These are phyloP conservation scores for Catharus ustulatus DNA, from an alignment of 2,797 vertebrate genomes.

Conservation along the genomic window DNA sequence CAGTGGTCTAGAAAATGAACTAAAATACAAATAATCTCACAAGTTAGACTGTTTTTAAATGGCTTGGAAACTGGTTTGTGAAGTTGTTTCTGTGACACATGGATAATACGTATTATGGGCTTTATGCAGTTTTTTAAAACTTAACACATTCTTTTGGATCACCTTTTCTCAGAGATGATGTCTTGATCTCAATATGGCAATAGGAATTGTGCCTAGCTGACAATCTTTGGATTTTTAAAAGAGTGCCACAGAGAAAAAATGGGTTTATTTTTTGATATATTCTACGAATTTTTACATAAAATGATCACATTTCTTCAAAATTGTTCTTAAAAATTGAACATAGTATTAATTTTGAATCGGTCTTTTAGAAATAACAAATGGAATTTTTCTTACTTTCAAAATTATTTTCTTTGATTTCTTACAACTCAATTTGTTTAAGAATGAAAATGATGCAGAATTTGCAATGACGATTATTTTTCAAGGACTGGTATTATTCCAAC, in stretches of 20 bases:
- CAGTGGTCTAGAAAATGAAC: background rate
- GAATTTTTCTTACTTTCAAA: background rate
- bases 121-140: background rate
- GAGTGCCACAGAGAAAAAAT: background rate
- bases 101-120: background rate
- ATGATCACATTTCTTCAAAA: background rate
- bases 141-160: background rate
- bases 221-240: background rate
- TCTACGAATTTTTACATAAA: background rate
- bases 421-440: background rate
- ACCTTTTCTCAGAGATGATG: background rate
- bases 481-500: background rate
- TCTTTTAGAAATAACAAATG: background rate
- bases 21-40: background rate
- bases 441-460: background rate
- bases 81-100: background rate
- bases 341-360: background rate
- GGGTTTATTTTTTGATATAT: fast-evolving
- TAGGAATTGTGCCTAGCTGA: background rate
- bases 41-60: background rate
- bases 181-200: background rate
- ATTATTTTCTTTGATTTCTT: background rate
- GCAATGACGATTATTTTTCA: background rate
- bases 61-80: background rate
- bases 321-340: background rate